Evolutionary conservation across 2,797 vertebrate species (phyloP).

Genomic region (Denticeps clupeoides): DNA sequence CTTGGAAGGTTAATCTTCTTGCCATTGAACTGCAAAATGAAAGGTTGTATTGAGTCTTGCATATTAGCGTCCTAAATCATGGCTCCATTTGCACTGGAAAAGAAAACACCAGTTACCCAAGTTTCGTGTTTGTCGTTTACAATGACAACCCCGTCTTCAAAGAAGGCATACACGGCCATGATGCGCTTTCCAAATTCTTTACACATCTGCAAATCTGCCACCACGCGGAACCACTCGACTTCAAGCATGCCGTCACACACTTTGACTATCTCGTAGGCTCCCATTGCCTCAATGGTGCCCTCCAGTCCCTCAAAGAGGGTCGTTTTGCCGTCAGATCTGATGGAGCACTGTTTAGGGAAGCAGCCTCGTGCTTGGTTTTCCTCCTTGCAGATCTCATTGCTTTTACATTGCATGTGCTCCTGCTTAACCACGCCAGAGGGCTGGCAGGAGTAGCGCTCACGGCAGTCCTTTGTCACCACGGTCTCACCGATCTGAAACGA

Average conservation of each 20-base stretch:
- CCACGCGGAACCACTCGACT: constrained; percentile 44
- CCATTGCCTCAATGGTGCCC: constrained; percentile 49
- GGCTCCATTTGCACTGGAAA: background rate
- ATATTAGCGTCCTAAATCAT: background rate
- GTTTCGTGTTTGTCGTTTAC: constrained; percentile 18
- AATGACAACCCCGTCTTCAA: constrained; percentile 18
- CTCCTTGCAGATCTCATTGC: constrained; percentile 45
- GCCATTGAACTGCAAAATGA: constrained; percentile 33
- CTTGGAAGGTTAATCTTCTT: constrained; percentile 10
- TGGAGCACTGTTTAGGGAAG: constrained; percentile 19
- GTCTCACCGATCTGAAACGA: constrained; percentile 27
- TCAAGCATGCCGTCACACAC: constrained; percentile 10
- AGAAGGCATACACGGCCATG: constrained; percentile 26
- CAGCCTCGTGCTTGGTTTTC: constrained; percentile 45
- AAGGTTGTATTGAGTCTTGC: background rate
- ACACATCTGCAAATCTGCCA: constrained; percentile 36
- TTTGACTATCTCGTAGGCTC: constrained; percentile 46
- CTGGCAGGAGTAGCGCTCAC: constrained; percentile 22
- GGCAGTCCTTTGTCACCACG: constrained; percentile 28
- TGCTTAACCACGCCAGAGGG: constrained; percentile 27
- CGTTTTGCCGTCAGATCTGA: constrained; percentile 41
- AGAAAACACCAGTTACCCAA: constrained; percentile 27
- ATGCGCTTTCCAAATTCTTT: constrained; percentile 27
- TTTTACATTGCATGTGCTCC: constrained; percentile 26
- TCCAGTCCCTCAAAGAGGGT: constrained; percentile 43